A percentile compares a stretch with the other conserved stretches of the same genome.
phyloP scores from a whole-genome alignment of 2,797 vertebrate species.

The Pipistrellus pygmaeus region DNA sequence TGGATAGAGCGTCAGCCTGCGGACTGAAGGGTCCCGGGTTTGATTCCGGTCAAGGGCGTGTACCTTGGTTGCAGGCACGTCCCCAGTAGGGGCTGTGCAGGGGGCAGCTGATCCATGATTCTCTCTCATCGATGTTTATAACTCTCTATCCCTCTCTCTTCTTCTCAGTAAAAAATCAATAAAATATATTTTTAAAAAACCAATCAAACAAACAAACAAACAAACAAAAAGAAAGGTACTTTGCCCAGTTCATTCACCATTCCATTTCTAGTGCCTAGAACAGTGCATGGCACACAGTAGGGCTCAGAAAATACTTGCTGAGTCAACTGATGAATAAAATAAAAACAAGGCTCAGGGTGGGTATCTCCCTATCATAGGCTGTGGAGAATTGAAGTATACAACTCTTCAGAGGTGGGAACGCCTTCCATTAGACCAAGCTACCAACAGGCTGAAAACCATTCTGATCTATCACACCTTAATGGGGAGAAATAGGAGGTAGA shows the following conservation, averaged over 20 bases:
- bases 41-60: no score
- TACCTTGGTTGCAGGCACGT: no score
- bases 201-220: no score
- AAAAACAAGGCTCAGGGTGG: not conserved
- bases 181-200: no score
- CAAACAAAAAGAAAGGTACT: not conserved
- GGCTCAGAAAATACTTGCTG: not conserved
- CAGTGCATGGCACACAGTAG: not conserved
- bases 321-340: constrained; percentile 5
- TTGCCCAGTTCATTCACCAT: not conserved
- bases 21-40: no score
- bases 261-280: constrained; percentile 3
- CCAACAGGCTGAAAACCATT: not conserved
- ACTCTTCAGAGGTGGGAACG: not conserved
- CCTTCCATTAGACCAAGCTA: not conserved
- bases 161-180: no score
- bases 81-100: no score
- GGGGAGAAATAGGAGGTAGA: not conserved
- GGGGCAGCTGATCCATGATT: no score
- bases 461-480: not conserved
- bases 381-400: not conserved
- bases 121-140: no score
- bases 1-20: no score
- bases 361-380: not conserved
- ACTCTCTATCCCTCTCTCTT: no score